These are phyloP conservation scores for Limnodromus scolopaceus DNA, from an alignment of 2,797 vertebrate genomes.

Conservation along the genomic window DNA sequence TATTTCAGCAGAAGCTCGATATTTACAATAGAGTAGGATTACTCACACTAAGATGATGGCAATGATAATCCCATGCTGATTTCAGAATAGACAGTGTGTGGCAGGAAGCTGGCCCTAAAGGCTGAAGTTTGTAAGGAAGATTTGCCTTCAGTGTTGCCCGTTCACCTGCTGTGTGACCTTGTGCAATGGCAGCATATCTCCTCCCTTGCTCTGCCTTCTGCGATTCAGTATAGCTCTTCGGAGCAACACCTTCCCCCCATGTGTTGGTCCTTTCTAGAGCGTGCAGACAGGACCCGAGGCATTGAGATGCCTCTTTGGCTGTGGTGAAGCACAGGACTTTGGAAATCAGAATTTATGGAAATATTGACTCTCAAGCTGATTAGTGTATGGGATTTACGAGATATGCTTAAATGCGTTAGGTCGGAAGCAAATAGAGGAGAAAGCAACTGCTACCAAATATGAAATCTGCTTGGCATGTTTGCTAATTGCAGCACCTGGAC, in stretches of 20 bases:
- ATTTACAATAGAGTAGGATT: not conserved
- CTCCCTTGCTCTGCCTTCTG: not conserved
- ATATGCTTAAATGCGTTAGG: not conserved
- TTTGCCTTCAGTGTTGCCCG: not conserved
- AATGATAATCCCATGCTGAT: not conserved
- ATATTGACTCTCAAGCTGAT: not conserved
- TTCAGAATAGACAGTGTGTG: not conserved
- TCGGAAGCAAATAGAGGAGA: not conserved
- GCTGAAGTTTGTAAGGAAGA: not conserved
- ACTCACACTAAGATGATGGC: not conserved
- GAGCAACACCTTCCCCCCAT: not conserved
- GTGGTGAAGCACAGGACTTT: rapidly evolving
- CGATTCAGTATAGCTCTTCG: not conserved
- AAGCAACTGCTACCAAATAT: not conserved
- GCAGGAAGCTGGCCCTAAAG: not conserved
- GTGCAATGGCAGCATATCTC: rapidly evolving
- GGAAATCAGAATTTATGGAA: not conserved
- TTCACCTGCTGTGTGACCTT: not conserved
- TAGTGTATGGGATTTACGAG: not conserved
- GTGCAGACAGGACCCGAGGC: not conserved
- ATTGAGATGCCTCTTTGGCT: not conserved
- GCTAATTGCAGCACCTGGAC: not conserved
- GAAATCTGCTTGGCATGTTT: not conserved
- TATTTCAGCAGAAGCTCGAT: not conserved
- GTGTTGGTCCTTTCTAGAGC: not conserved